Conservation (phyloP, 2,888 invertebrate species). For the Autographa gamma region DNA sequence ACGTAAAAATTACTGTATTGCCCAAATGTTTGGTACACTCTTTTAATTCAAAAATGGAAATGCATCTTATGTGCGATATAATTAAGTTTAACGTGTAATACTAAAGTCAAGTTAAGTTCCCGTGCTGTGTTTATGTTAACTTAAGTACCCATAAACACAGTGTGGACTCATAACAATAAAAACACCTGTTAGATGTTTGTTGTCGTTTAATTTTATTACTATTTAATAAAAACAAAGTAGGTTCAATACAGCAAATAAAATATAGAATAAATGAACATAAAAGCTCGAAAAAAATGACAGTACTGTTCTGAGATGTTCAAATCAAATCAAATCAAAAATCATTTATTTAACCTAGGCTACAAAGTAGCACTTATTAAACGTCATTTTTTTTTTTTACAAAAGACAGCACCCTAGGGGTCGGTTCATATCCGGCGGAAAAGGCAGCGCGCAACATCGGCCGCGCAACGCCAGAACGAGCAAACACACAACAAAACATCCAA, state of each 20-base stretch:
- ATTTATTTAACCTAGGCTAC: no score
- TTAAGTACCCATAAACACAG: not conserved
- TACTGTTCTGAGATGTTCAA: no score
- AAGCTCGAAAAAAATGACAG: no score
- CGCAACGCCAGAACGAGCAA: no score
- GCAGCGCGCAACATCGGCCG: no score
- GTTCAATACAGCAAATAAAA: not conserved
- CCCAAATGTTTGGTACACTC: not conserved
- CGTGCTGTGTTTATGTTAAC: not conserved
- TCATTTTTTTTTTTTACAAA: no score
- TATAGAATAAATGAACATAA: not conserved
- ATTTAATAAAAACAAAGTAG: not conserved
- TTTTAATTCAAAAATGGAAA: not conserved
- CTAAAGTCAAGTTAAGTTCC: not conserved
- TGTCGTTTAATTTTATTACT: not conserved
- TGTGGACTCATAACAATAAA: conserved; percentile 4
- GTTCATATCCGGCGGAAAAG: no score
- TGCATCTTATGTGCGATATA: not conserved
- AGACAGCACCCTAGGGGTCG: no score
- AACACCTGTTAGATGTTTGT: not conserved
- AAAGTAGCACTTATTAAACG: no score
- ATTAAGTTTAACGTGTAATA: not conserved
- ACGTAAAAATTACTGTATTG: not conserved
- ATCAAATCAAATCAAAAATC: no score
- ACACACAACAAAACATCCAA: no score